These are phyloP conservation scores for Cydia amplana DNA, from an alignment of 1,140 invertebrate genomes.

Conservation along the genomic window DNA sequence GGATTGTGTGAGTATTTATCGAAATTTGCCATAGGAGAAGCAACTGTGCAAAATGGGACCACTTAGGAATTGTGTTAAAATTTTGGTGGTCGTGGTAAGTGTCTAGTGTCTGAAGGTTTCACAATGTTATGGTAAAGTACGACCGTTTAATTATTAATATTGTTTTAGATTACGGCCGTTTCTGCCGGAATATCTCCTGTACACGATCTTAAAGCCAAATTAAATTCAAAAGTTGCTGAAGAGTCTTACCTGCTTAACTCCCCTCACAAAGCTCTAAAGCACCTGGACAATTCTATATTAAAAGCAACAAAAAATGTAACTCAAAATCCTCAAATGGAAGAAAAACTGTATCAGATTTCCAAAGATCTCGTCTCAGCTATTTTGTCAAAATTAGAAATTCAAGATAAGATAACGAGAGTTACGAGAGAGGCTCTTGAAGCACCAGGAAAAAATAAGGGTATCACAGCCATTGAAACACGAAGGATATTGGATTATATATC, in stretches of 20 bases:
- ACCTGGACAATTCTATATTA: slow-evolving; percentile 62
- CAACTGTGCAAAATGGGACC: not conserved
- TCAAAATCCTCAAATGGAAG: slow-evolving; percentile 69
- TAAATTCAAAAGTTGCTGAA: slow-evolving; percentile 46
- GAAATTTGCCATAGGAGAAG: not conserved
- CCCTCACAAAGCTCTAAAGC: slow-evolving; percentile 62
- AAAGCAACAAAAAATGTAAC: slow-evolving; percentile 70
- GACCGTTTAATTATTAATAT: slow-evolving; percentile 30
- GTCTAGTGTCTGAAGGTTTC: not conserved
- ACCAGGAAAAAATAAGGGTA: slow-evolving; percentile 67
- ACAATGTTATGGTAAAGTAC: slow-evolving; percentile 27
- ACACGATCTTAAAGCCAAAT: slow-evolving; percentile 62
- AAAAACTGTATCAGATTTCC: slow-evolving; percentile 67
- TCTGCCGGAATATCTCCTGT: slow-evolving; percentile 64
- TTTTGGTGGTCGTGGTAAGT: slow-evolving; percentile 1
- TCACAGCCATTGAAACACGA: slow-evolving; percentile 72
- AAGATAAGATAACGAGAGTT: slow-evolving; percentile 72
- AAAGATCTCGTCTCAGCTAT: slow-evolving; percentile 69
- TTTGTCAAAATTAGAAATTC: slow-evolving; percentile 65
- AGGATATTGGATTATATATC: slow-evolving; percentile 73
- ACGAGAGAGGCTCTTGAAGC: slow-evolving; percentile 70
- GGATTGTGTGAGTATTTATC: not conserved
- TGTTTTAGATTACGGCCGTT: slow-evolving; percentile 43
- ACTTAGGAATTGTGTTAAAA: not conserved
- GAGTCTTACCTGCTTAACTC: slow-evolving; percentile 55